These are phyloP conservation scores for Operophtera brumata DNA, from an alignment of 2,888 invertebrate genomes.

Conservation along the genomic window DNA sequence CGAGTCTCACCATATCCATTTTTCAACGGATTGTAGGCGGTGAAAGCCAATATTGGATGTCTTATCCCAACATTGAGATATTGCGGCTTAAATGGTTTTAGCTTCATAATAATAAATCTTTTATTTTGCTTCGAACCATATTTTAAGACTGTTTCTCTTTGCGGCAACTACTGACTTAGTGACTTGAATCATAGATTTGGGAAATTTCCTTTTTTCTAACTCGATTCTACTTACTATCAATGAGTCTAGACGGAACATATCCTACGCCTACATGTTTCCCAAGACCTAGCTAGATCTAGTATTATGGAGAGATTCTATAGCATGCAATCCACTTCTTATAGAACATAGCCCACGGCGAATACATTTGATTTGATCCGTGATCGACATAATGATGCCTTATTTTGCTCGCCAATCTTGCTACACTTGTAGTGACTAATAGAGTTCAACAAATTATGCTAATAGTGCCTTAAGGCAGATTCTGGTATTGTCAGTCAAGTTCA, in stretches of 20 bases:
- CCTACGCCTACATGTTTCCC: too few relatives aligned
- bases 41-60: neutral
- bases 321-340: neutral
- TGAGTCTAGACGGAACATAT: too few relatives aligned
- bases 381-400: conserved; percentile 2
- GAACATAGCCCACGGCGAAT: neutral
- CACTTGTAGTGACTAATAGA: conserved; percentile 8
- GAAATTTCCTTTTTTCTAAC: too few relatives aligned
- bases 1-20: neutral
- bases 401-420: conserved; percentile 10
- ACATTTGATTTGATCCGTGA: neutral
- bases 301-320: neutral
- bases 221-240: too few relatives aligned
- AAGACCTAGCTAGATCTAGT: neutral
- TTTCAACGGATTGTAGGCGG: neutral
- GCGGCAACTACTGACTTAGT: too few relatives aligned
- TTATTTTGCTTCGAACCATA: too few relatives aligned
- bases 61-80: too few relatives aligned
- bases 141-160: too few relatives aligned
- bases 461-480: conserved; percentile 26
- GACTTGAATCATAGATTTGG: too few relatives aligned
- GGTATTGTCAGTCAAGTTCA: conserved; percentile 31
- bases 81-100: too few relatives aligned
- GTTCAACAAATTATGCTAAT: conserved; percentile 21
- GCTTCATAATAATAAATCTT: too few relatives aligned